These are phyloP conservation scores for Rhadina sibilatrix DNA, from an alignment of 2,113 vertebrate genomes.

Conservation along the genomic window DNA sequence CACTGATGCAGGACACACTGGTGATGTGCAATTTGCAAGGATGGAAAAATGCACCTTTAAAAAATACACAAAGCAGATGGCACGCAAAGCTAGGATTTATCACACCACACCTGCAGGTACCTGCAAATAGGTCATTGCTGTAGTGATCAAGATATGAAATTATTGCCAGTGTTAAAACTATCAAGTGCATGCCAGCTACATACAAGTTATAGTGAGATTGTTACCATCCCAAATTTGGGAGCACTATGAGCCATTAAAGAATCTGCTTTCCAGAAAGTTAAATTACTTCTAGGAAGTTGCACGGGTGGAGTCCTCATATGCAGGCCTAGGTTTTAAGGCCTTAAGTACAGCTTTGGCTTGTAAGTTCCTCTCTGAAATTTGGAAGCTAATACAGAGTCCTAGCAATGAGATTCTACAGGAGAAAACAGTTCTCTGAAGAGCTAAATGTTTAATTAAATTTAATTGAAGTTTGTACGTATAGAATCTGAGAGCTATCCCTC, in stretches of 20 bases:
- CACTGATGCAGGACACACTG: background rate
- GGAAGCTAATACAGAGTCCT: background rate
- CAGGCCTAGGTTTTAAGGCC: background rate
- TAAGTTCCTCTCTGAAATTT: background rate
- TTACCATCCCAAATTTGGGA: background rate
- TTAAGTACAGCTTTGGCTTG: background rate
- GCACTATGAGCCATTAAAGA: background rate
- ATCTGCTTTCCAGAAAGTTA: background rate
- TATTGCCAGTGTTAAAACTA: background rate
- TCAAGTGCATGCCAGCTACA: background rate
- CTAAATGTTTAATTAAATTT: background rate
- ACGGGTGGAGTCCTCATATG: background rate
- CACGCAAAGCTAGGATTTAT: background rate
- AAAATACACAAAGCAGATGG: accelerated
- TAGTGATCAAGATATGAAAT: background rate
- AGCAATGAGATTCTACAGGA: background rate
- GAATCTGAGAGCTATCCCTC: background rate
- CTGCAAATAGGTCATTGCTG: background rate
- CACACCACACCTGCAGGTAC: background rate
- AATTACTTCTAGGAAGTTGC: background rate
- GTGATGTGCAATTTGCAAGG: background rate
- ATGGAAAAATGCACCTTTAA: background rate
- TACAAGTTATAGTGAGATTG: background rate
- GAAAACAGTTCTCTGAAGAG: background rate
- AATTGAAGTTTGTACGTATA: accelerated